Evolutionary conservation across 2,113 vertebrate species (phyloP).

Genomic region (Cyphomyrus plagiostoma): DNA sequence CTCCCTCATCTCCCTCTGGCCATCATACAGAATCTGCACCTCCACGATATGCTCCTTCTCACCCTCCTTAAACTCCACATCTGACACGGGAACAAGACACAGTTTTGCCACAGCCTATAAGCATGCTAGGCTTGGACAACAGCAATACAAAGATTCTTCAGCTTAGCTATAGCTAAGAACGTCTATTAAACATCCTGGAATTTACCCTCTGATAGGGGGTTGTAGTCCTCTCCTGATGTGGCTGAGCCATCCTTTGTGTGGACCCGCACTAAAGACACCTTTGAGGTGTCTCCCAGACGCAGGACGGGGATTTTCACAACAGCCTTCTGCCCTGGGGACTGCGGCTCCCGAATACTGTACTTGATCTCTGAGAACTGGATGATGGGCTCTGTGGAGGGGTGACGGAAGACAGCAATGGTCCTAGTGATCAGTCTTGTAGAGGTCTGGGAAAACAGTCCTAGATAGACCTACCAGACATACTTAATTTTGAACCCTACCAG

Average conservation of each 20-base stretch:
- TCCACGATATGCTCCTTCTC: slow-evolving; percentile 71
- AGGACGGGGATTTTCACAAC: slow-evolving; percentile 66
- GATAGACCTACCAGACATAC: neutral
- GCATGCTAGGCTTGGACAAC: neutral
- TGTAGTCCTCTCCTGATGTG: slow-evolving; percentile 75
- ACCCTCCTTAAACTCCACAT: slow-evolving; percentile 72
- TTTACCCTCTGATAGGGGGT: slow-evolving; percentile 73
- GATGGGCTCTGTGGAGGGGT: slow-evolving; percentile 56
- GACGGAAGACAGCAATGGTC: neutral
- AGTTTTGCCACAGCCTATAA: neutral
- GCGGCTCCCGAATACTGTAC: slow-evolving; percentile 70
- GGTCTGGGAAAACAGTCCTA: neutral
- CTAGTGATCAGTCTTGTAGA: neutral
- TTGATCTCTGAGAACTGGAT: slow-evolving; percentile 78
- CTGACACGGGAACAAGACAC: slow-evolving; percentile 42
- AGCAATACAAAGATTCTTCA: neutral
- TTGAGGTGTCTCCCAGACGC: slow-evolving; percentile 66
- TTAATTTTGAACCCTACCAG: neutral
- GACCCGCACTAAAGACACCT: slow-evolving; percentile 71
- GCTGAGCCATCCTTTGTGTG: slow-evolving; percentile 81
- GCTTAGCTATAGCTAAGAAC: neutral
- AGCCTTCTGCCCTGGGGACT: slow-evolving; percentile 57
- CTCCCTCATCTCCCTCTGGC: slow-evolving; percentile 75
- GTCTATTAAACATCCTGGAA: neutral
- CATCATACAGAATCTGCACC: slow-evolving; percentile 71